Base-by-base conservation (phyloP, 2,888 invertebrate species). In the Pseudococcus viburni region DNA sequence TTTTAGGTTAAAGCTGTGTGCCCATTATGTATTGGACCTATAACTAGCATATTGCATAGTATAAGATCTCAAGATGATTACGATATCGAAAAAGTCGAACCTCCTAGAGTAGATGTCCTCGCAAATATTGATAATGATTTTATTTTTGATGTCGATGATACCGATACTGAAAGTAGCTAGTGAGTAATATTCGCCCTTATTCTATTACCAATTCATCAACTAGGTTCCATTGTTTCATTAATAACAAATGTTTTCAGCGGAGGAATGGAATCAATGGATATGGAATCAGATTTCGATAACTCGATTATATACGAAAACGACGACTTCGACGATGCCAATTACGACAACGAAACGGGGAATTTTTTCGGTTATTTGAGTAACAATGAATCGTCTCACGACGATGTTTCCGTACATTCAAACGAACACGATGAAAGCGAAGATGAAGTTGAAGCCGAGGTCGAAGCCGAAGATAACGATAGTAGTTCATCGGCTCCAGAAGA, bases 1-100 rank as follows among this genome's bases (percentile, higher is more conserved):
- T n/a, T 68, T 86, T n/a, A 88, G 88, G 80, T 88, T 33, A 77
- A 51, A 83, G 88, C 88, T 39, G 80, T 55, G 7, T 88, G 88
- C 55, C 88, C 88, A 17, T 39, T 88, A 39, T 88, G 88, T 83
- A 26, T 88, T n/a, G 80, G 80, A 19, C 83, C 88, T 55, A 83
- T 88, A 7, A 55, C 55, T 42, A 19, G 51, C 33, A 83, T 88
- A 26, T 55, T 88, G 15, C 77, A 83, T 15, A 88, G 83, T 80
- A 59, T 88, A 9, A 80, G 88, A 88, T 88, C 88, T 55, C 48
- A 51, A n/a, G 88, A 88, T 39, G 88, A 88, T 42, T 88, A 88
- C 55, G 88, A 88, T 83, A 46, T 88, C 15, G 55, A 83, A 19
- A 22, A 73, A 80, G 88, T 83, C 12, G 33, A 51, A 80, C 88